phyloP scores from a whole-genome alignment of 2,888 invertebrate species.

The Bellardia pandia region DNA sequence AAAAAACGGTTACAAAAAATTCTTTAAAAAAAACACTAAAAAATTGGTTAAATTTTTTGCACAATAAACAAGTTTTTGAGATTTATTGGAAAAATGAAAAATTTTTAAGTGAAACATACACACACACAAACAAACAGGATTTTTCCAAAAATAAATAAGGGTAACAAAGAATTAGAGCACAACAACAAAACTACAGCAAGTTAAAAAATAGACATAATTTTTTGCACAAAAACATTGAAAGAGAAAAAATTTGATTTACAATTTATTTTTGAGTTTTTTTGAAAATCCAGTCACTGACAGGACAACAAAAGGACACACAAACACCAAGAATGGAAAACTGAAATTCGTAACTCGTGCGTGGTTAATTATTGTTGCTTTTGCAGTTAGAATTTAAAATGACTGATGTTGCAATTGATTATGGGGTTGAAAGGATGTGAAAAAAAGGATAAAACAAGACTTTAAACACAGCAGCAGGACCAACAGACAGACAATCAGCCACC shows the following conservation, averaged over 20 bases:
- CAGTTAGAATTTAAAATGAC: slow-evolving; percentile 58
- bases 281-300: slow-evolving; percentile 72
- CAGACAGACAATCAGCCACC: neutral
- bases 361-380: slow-evolving; percentile 76
- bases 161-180: slow-evolving; percentile 2
- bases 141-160: slow-evolving; percentile 39
- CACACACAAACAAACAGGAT: neutral
- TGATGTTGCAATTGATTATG: slow-evolving; percentile 76
- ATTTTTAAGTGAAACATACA: slow-evolving; percentile 31
- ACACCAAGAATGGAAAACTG: slow-evolving; percentile 70
- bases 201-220: slow-evolving; percentile 51
- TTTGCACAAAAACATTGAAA: slow-evolving; percentile 44
- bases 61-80: slow-evolving; percentile 75
- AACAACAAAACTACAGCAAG: slow-evolving; percentile 63
- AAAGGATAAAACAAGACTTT: slow-evolving; percentile 53
- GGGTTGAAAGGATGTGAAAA: slow-evolving; percentile 77
- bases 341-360: slow-evolving; percentile 79
- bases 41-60: slow-evolving; percentile 79
- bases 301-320: slow-evolving; percentile 73
- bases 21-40: slow-evolving; percentile 77
- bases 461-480: neutral
- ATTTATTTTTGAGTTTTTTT: slow-evolving; percentile 53
- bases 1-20: slow-evolving; percentile 40
- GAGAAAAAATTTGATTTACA: slow-evolving; percentile 40
- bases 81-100: slow-evolving; percentile 34